Evolutionary conservation across 1,140 invertebrate species (phyloP).

Genomic region (Nilaparvata lugens): DNA sequence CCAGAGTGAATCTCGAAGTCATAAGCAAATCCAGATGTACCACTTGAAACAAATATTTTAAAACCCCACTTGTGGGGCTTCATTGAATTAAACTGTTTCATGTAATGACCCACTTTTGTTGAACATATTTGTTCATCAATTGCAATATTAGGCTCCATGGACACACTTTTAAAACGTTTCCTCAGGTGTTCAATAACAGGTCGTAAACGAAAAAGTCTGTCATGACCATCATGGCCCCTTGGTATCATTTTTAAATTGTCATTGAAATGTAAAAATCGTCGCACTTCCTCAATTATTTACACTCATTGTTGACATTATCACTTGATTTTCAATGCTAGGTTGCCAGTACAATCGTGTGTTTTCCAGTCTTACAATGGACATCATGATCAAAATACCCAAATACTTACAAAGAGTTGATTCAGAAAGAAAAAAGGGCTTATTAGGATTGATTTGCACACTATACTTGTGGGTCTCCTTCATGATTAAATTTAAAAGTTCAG

Average conservation of each 20-base stretch:
- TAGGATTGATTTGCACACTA: too few species aligned
- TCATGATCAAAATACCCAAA: conserved; percentile 10
- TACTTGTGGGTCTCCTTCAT: too few species aligned
- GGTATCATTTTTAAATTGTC: conserved; percentile 10
- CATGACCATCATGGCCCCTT: conserved; percentile 1
- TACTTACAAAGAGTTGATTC: neutral
- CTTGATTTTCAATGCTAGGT: conserved; percentile 4
- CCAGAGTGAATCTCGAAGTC: conserved; percentile 21
- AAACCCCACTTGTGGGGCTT: conserved; percentile 26
- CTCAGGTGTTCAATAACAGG: conserved; percentile 13
- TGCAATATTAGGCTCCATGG: conserved; percentile 6
- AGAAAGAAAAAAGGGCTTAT: neutral
- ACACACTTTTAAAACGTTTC: conserved; percentile 1
- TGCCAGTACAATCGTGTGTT: conserved; percentile 16
- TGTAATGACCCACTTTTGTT: conserved; percentile 8
- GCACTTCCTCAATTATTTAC: conserved; percentile 12
- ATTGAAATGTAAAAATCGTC: conserved; percentile 16
- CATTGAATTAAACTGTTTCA: conserved; percentile 24
- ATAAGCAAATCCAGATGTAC: conserved; percentile 24
- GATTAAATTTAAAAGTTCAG: too few species aligned
- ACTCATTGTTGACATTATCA: conserved; percentile 11
- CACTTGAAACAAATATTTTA: conserved; percentile 21
- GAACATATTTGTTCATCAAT: conserved; percentile 18
- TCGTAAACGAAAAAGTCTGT: conserved; percentile 14
- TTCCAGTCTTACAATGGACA: conserved; percentile 6